Percentiles rank a stretch among this genome's conserved stretches.
Evolutionary conservation across 37 sponge, comb jelly and placozoan species (phyloP).

Genomic region (Cliona cf. orientalis): DNA sequence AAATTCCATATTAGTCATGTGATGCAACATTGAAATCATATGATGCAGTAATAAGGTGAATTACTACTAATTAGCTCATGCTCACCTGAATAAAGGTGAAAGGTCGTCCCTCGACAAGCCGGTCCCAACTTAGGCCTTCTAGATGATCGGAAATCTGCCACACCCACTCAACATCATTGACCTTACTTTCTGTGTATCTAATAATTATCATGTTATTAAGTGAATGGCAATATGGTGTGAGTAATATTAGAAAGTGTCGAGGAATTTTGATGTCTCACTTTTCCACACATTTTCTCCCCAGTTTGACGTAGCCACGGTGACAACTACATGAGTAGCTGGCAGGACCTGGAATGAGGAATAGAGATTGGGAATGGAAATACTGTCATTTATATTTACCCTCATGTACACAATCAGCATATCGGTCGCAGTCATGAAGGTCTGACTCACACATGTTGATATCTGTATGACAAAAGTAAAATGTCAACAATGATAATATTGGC

Average conservation of each 20-base stretch:
- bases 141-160: constrained; percentile 41
- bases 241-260: too few relatives aligned
- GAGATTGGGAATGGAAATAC: background rate
- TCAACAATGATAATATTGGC: too few relatives aligned
- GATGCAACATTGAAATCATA: too few relatives aligned
- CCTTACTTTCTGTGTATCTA: constrained; percentile 39
- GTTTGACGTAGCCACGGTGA: constrained; percentile 11
- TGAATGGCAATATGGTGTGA: too few relatives aligned
- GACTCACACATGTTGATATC: constrained; percentile 60
- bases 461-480: background rate
- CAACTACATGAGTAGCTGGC: constrained; percentile 17
- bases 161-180: constrained; percentile 2
- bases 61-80: too few relatives aligned
- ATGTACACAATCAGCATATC: constrained; percentile 30
- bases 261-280: constrained; percentile 9
- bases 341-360: constrained; percentile 10
- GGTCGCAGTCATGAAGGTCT: constrained; percentile 56
- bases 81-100: too few relatives aligned
- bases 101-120: too few relatives aligned
- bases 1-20: too few relatives aligned
- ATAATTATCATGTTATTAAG: background rate
- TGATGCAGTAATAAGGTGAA: too few relatives aligned
- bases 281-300: constrained; percentile 32
- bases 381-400: constrained; percentile 13
- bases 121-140: constrained; percentile 49